Conservation (phyloP, 2,888 invertebrate genomes). For the Apocheima hispidaria region DNA sequence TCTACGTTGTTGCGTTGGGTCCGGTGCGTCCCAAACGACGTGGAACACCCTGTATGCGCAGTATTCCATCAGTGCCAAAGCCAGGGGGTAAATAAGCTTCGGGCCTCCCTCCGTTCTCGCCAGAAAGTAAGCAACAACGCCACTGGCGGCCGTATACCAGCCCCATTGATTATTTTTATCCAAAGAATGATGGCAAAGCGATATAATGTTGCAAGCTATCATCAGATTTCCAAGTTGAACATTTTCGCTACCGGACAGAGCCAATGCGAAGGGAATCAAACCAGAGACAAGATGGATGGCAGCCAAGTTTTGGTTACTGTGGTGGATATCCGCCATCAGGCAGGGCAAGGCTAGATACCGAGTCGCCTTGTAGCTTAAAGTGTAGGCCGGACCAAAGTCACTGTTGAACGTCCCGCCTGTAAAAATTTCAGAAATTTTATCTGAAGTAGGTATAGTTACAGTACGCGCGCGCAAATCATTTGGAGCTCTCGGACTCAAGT, state of each 20-base stretch:
- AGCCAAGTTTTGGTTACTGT: conserved; percentile 54
- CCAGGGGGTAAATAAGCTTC: conserved; percentile 67
- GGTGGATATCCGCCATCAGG: conserved; percentile 71
- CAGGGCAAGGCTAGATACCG: conserved; percentile 72
- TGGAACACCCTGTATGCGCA: conserved; percentile 67
- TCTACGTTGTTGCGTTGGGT: background rate
- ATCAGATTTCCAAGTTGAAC: conserved; percentile 61
- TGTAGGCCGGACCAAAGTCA: conserved; percentile 63
- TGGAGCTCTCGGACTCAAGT: too few relatives aligned
- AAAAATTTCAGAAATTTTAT: conserved; percentile 11
- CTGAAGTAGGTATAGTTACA: background rate
- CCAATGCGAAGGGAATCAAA: conserved; percentile 66
- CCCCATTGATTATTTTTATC: conserved; percentile 63
- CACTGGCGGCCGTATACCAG: conserved; percentile 70
- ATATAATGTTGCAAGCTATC: conserved; percentile 67
- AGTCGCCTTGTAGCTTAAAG: conserved; percentile 62
- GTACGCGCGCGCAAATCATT: too few relatives aligned
- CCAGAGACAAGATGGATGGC: conserved; percentile 68
- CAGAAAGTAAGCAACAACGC: conserved; percentile 64
- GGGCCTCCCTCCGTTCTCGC: conserved; percentile 50
- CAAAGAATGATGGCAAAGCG: conserved; percentile 62
- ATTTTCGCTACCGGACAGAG: conserved; percentile 64
- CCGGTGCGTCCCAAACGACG: background rate
- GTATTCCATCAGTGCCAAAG: conserved; percentile 68
- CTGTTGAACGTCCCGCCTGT: conserved; percentile 63